These are phyloP conservation scores for Micrastur ruficollis DNA, from an alignment of 2,797 vertebrate genomes.

Conservation along the genomic window DNA sequence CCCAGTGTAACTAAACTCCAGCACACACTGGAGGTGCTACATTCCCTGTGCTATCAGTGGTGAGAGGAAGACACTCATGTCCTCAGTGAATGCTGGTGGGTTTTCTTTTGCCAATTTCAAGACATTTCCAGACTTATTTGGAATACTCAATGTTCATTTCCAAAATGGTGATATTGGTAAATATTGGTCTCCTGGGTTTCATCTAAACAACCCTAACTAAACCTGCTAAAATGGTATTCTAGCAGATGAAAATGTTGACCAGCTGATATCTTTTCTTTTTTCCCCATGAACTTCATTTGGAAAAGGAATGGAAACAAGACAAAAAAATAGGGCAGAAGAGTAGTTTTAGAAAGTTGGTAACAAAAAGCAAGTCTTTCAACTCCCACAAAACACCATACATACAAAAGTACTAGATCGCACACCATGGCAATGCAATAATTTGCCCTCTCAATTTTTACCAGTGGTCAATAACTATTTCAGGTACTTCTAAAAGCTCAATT, in stretches of 20 bases:
- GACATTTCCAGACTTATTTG: neutral
- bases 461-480: neutral
- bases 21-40: fast-evolving
- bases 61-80: neutral
- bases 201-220: neutral
- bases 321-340: neutral
- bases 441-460: neutral
- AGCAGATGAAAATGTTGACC: neutral
- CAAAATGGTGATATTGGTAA: neutral
- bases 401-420: neutral
- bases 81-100: neutral
- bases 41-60: neutral
- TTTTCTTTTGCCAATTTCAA: neutral
- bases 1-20: neutral
- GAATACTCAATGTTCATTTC: neutral
- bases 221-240: neutral
- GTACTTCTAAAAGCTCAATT: neutral
- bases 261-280: neutral
- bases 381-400: neutral
- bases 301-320: neutral
- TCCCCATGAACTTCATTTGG: neutral
- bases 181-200: neutral
- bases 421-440: neutral
- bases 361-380: neutral
- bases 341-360: neutral